Base-by-base conservation (phyloP, 2,113 vertebrate genomes). In the Tonatia bakeri region DNA sequence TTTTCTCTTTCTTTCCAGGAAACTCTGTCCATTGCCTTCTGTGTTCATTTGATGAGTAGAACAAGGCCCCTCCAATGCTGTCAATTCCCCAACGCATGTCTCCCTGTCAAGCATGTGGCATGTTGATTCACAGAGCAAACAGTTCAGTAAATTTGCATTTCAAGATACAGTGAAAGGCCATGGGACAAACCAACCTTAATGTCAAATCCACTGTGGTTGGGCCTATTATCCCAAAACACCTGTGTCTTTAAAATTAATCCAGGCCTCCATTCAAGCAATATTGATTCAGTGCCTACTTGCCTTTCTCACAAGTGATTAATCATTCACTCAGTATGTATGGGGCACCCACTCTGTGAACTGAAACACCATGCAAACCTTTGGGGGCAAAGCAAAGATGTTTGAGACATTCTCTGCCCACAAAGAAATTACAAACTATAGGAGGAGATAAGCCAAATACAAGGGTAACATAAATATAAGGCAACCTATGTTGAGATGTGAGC, bases 31-130 rank as follows among this genome's bases (percentile, higher is more conserved):
- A 65, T 96, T 95, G 54, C 33, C 79, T 83, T 56, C 65, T 75
- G 87, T 1, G 38, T 43, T 80, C 67, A 87, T 96, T 93, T 89
- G 80, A 97, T 22, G 96, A 77, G 61, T 88, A 20, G 24, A 94
- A 95, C 69, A 97, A 96, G 83, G 22, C 0, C 59, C 40, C 36
- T 90, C 82, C 92, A 82, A 75, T 28, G 95, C 40, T 86, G 64
- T 26, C 87, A 16, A 86, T 11, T 69, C 83, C 77, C 45, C 38
- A 76, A 1, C 2, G 85, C 9, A 31, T 28, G 31, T 72, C 17
- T 72, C 64, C 85, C 82, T 54, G 43, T 36, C 67, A 86, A 40
- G 1, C 72, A 92, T 90, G 26, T 77, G 69, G 50, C 70, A 70
- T 80, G 59, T 31, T 31, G 95, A 93, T 19, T 94, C 77, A 77